These are phyloP conservation scores for Tholera decimalis DNA, from an alignment of 2,888 invertebrate genomes.

Conservation along the genomic window DNA sequence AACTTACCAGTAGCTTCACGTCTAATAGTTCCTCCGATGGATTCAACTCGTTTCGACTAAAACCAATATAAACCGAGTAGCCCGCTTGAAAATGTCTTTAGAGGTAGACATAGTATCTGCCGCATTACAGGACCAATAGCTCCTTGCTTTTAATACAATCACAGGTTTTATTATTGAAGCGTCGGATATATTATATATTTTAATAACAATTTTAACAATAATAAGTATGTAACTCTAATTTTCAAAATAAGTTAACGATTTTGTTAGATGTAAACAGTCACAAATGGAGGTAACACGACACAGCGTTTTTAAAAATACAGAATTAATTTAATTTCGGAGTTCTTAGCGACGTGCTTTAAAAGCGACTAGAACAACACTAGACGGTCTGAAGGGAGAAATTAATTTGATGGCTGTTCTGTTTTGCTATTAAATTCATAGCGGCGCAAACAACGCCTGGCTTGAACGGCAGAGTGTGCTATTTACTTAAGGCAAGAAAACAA, in stretches of 20 bases:
- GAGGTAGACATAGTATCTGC: slow-evolving; percentile 20
- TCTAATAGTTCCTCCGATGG: slow-evolving; percentile 61
- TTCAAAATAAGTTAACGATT: slow-evolving; percentile 14
- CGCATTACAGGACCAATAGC: slow-evolving; percentile 13
- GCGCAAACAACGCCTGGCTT: slow-evolving; percentile 62
- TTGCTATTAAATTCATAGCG: slow-evolving; percentile 62
- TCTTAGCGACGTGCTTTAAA: slow-evolving; percentile 38
- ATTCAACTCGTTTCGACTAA: slow-evolving; percentile 58
- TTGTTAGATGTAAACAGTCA: slow-evolving; percentile 21
- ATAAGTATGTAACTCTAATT: background rate
- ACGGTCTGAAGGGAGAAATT: slow-evolving; percentile 52
- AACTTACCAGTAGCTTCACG: slow-evolving; percentile 67
- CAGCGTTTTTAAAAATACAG: slow-evolving; percentile 39
- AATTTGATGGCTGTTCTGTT: slow-evolving; percentile 63
- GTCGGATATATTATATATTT: slow-evolving; percentile 13
- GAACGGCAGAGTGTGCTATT: slow-evolving; percentile 59
- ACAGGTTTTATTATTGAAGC: slow-evolving; percentile 28
- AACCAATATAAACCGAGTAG: slow-evolving; percentile 48
- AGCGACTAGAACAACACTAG: slow-evolving; percentile 45
- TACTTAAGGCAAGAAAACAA: slow-evolving; percentile 66
- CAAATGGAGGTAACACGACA: background rate
- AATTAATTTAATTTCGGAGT: slow-evolving; percentile 38
- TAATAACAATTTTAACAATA: slow-evolving; percentile 16
- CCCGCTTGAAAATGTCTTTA: slow-evolving; percentile 35
- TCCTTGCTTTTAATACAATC: slow-evolving; percentile 22